Percentiles rank a stretch among this genome's conserved stretches.
phyloP scores from a whole-genome alignment of 2,797 vertebrate genomes.

The Crax fasciolata region DNA sequence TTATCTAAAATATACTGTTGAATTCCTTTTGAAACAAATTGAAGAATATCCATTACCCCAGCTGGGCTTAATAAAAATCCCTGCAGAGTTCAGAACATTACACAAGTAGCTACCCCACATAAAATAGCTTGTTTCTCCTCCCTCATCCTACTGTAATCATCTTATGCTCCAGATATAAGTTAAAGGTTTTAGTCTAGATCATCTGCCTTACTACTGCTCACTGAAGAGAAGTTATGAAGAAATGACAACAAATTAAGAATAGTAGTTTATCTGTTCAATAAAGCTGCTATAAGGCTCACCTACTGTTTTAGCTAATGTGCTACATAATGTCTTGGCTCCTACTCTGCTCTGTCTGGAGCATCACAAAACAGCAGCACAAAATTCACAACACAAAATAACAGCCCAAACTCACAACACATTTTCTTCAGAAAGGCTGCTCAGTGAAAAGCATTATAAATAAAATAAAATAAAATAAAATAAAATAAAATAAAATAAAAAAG shows the following conservation, averaged over 20 bases:
- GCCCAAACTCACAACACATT: background rate
- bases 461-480: background rate
- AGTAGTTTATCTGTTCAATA: background rate
- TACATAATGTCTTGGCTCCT: background rate
- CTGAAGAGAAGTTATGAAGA: background rate
- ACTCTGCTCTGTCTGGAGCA: background rate
- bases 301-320: background rate
- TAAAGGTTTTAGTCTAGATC: background rate
- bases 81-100: background rate
- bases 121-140: background rate
- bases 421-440: background rate
- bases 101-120: background rate
- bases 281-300: background rate
- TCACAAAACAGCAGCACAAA: background rate
- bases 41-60: background rate
- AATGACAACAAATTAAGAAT: background rate
- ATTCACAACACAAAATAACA: background rate
- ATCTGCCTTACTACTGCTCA: background rate
- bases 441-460: background rate
- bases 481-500: background rate
- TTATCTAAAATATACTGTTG: background rate
- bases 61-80: background rate
- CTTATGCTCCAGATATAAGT: background rate
- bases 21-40: background rate
- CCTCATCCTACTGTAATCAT: background rate